A percentile compares a stretch with the other conserved stretches of the same genome.
phyloP scores from a whole-genome alignment of 2,888 invertebrate species.

The Diaprepes abbreviatus region DNA sequence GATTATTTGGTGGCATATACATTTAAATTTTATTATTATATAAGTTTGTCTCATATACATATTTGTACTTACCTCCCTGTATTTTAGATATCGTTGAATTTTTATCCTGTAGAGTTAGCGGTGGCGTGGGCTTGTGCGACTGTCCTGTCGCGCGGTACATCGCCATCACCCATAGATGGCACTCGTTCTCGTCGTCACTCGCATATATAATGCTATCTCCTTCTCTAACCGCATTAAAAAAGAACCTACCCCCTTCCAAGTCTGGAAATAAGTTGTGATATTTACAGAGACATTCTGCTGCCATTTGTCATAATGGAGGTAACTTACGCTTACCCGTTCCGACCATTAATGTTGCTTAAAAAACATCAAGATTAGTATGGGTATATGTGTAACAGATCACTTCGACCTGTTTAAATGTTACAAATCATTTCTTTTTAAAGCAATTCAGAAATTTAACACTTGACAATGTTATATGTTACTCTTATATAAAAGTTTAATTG shows the following conservation, averaged over 20 bases:
- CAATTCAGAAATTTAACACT: neutral
- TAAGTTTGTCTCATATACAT: too few species aligned
- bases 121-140: slow-evolving; percentile 98
- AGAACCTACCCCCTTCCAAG: slow-evolving; percentile 92
- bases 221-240: slow-evolving; percentile 98
- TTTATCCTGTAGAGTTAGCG: slow-evolving; percentile 82
- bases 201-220: slow-evolving; percentile 97
- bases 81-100: slow-evolving; percentile 88
- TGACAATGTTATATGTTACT: too few species aligned
- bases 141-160: slow-evolving; percentile 99
- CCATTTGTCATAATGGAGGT: slow-evolving; percentile 53
- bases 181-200: slow-evolving; percentile 97
- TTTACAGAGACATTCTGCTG: slow-evolving; percentile 46
- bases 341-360: slow-evolving; percentile 90
- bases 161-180: slow-evolving; percentile 99
- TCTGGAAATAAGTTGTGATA: slow-evolving; percentile 71
- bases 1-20: too few species aligned
- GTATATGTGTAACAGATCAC: slow-evolving; percentile 26
- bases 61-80: slow-evolving; percentile 82
- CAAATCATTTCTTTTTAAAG: neutral
- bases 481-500: too few species aligned
- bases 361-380: slow-evolving; percentile 49
- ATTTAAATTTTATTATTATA: too few species aligned
- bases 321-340: slow-evolving; percentile 83
- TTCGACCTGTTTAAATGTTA: slow-evolving; percentile 15